A percentile compares a stretch with the other conserved stretches of the same genome.
Conservation (phyloP, 2,797 vertebrate genomes). For the Cyclura pinguis region DNA sequence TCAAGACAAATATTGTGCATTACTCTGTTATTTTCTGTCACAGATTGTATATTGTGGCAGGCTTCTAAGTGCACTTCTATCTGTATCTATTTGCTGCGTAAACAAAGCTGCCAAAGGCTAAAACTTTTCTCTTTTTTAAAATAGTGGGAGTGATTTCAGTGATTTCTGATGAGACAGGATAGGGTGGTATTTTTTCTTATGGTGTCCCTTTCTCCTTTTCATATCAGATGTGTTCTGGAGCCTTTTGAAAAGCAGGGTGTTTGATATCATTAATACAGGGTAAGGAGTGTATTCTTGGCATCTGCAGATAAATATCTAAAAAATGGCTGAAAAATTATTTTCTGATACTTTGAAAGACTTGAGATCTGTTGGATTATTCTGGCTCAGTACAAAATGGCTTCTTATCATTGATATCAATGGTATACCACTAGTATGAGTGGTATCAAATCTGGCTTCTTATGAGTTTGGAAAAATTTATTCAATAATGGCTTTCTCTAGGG, state of each 20-base stretch:
- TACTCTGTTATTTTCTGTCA: not conserved
- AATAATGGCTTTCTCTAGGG: not conserved
- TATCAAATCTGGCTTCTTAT: not conserved
- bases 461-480: not conserved
- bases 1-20: constrained; percentile 37
- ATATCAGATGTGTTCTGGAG: not conserved
- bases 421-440: too few relatives aligned
- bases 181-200: not conserved
- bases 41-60: not conserved
- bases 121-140: not conserved
- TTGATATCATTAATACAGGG: not conserved
- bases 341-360: not conserved
- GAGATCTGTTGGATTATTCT: not conserved
- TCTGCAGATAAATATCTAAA: not conserved
- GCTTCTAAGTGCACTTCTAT: not conserved
- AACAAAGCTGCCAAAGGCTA: not conserved
- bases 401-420: too few relatives aligned
- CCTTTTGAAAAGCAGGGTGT: not conserved
- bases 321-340: not conserved
- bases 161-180: not conserved
- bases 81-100: not conserved
- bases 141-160: not conserved
- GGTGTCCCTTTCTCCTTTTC: not conserved
- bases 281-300: not conserved
- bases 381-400: not conserved